Evolutionary conservation across 2,113 vertebrate species (phyloP), one percentile per base, ranked within the genome.

Genomic region (Nannobrachium achirus): DNA sequence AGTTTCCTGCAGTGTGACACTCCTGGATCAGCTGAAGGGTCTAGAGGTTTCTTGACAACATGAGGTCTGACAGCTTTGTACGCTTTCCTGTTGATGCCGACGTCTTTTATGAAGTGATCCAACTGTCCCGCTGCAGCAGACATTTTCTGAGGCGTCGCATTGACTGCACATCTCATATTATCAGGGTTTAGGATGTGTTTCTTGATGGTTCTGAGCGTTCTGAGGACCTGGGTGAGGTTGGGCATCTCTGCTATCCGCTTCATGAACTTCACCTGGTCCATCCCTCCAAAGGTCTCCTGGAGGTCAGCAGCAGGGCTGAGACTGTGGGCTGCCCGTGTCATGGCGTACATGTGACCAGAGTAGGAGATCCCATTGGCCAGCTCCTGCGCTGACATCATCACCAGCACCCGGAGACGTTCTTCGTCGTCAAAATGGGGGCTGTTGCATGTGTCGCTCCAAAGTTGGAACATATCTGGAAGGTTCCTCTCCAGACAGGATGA

Each of bases 211-310:
- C n/a, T n/a, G 0, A 99, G 86, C 6, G 93, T 95, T 20, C 94
- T 88, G 9, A 97, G 86, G 41, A 98, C 51, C 0, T 90, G 89
- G 15, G 79, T 88, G 52, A 97, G 61, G 75, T 98, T 95, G 0
- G 93, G 33, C 93, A 92, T 94, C 76, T 98, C 98, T 0, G 97
- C 94, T 14, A 97, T 89, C 79, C 93, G 92, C 87, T 98, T 98
- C 96, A 99, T 97, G 25, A 97, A 57, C 78, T 91, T 94, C 64
- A 99, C 98, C 95, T 99, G 98, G 10, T 97, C 94, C 95, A 99
- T 96, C 56, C 98, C 98, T 14, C 70, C 72, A 11, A 98, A 97
- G 7, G 89, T 93, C 85, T 99, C 98, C 8, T 92, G 84, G 8
- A 99, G 87, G 40, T 95, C 94, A 56, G 94, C 97, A 0, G 92